A percentile compares a stretch with the other conserved stretches of the same genome.
Evolutionary conservation across 1,140 invertebrate genomes (phyloP).

Genomic region (Melanaphis sacchari): DNA sequence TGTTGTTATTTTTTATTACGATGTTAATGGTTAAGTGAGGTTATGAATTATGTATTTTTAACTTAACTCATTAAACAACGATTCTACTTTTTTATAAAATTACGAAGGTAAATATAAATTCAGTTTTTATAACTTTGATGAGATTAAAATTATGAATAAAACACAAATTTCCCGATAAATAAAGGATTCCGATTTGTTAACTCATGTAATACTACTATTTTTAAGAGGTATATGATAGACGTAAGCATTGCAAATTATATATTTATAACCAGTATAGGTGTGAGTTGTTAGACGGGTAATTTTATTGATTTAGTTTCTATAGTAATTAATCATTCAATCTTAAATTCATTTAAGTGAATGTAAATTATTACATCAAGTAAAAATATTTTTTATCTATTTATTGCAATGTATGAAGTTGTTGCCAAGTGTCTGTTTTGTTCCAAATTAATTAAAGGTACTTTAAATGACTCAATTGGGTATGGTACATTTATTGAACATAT

Average conservation of each 20-base stretch:
- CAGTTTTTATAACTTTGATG: not conserved
- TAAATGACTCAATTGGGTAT: not conserved
- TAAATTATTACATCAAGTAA: not conserved
- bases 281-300: not conserved
- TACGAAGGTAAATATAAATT: not conserved
- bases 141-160: not conserved
- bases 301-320: conserved; percentile 8
- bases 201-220: not conserved
- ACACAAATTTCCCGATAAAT: not conserved
- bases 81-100: not conserved
- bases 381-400: not conserved
- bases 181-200: not conserved
- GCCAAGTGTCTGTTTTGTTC: conserved; percentile 21
- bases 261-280: not conserved
- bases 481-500: conserved; percentile 11
- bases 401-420: conserved; percentile 5
- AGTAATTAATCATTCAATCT: not conserved
- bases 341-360: not conserved
- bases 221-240: not conserved
- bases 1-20: not conserved
- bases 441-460: not conserved
- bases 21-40: not conserved
- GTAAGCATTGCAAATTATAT: not conserved
- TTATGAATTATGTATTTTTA: conserved; percentile 31
- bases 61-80: conserved; percentile 12